Conservation (phyloP, 2,888 invertebrate species). For the Eudemis profundana region DNA sequence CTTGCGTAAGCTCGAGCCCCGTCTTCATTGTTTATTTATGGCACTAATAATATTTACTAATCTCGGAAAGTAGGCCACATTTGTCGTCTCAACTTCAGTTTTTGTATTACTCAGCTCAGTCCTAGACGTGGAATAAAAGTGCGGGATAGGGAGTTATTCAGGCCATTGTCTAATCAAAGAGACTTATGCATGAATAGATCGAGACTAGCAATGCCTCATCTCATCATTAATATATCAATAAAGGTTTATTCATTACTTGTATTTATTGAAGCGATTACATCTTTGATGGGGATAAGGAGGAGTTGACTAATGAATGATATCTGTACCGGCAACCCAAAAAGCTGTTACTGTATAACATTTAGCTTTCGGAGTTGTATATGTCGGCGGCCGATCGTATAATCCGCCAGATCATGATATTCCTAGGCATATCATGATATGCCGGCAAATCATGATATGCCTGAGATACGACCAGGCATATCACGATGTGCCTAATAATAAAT, state of each 20-base stretch:
- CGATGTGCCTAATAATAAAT: no score
- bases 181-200: neutral
- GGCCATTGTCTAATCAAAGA: constrained; percentile 19
- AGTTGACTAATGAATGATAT: no score
- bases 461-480: no score
- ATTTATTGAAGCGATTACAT: neutral
- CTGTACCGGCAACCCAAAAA: no score
- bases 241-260: neutral
- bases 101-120: constrained; percentile 10
- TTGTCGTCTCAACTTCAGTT: constrained; percentile 15
- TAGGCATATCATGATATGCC: no score
- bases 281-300: no score
- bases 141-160: constrained; percentile 4
- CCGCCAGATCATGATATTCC: no score
- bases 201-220: neutral
- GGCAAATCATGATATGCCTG: no score
- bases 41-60: constrained; percentile 32
- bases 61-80: constrained; percentile 26
- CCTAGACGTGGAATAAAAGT: neutral
- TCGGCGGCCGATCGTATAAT: no score
- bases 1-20: constrained; percentile 9
- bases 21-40: constrained; percentile 36
- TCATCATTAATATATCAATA: neutral
- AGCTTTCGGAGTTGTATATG: no score
- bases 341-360: no score